Evolutionary conservation across 2,797 vertebrate species (phyloP), one percentile per base, ranked within the genome.

Genomic region (Danio choprae): DNA sequence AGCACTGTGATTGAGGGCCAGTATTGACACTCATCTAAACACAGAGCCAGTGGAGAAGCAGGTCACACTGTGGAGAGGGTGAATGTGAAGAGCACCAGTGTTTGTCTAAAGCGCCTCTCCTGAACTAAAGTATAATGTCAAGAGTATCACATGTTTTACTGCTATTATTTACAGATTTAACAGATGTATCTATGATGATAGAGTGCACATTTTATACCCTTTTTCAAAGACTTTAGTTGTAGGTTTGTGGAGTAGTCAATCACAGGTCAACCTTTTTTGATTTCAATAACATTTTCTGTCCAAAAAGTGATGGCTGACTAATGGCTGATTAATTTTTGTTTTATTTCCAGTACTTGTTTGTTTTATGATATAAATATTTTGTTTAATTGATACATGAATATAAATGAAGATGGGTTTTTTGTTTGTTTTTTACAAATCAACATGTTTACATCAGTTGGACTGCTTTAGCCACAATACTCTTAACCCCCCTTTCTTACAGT

Each of bases 11-110:
- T 69, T 77, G 43, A 78, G 50, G 18, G 44, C 11, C 53, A 40
- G 44, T 16, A 41, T 78, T 41, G 69, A n/a, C n/a, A 50, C 55
- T 70, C 44, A 11, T 51, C 44, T 60, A 18, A 70, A 78, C 78
- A 60, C 65, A 51, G 73, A 22, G 8, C 46, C 13, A 7, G 13
- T 50, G 51, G 40, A 77, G 16, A 43, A n/a, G 4, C 48, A 55
- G 73, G 36, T 64, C 36, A 64, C 13, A 1, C 12, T n/a, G 53
- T 77, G 50, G 40, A 65, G 74, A 77, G 74, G 62, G 74, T 56
- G 63, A 58, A 48, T 9, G 72, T 59, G 43, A 59, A 77, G 53
- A 77, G 63, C 51, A 67, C 38, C 55, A 67, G 43, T 38, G 43
- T 60, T 74, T 74, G 58, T 50, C 16, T 48, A 62, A 50, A 74